These are phyloP conservation scores for Psittacula derbiana DNA, from an alignment of 2,797 vertebrate genomes.

Conservation along the genomic window DNA sequence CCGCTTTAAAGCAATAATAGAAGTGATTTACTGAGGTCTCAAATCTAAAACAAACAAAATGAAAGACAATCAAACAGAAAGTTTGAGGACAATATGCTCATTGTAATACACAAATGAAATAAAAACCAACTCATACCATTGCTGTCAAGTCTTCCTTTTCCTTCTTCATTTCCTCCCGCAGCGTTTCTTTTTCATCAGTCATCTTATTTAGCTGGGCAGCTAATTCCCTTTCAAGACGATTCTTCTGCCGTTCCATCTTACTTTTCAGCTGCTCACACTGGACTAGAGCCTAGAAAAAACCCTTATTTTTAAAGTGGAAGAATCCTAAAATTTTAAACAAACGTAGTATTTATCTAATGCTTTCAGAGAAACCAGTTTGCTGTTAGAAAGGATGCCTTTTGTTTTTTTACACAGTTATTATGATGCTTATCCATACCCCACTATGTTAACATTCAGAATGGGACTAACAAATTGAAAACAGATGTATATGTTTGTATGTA, in stretches of 20 bases:
- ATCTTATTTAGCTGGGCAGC: constrained; percentile 79
- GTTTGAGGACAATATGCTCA: background rate
- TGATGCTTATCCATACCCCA: background rate
- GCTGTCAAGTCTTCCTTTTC: constrained; percentile 80
- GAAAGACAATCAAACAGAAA: background rate
- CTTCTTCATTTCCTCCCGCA: constrained; percentile 78
- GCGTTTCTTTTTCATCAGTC: constrained; percentile 78
- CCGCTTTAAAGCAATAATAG: background rate
- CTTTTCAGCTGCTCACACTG: constrained; percentile 86
- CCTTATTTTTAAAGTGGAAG: background rate
- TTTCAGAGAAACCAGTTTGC: background rate
- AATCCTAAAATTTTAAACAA: background rate
- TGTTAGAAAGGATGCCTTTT: background rate
- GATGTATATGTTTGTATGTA: background rate
- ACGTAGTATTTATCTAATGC: background rate
- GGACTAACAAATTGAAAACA: background rate
- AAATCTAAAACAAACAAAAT: background rate
- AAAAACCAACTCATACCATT: constrained; percentile 72
- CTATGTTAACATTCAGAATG: background rate
- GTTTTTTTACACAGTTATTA: background rate
- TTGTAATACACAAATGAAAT: background rate
- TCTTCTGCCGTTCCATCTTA: constrained; percentile 83
- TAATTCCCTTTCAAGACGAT: constrained; percentile 82
- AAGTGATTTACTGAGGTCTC: background rate
- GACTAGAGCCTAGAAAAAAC: constrained; percentile 79